Percentiles rank a stretch among this genome's conserved stretches.
phyloP scores from a whole-genome alignment of 1,140 invertebrate species.

The Drosophila setifemur region DNA sequence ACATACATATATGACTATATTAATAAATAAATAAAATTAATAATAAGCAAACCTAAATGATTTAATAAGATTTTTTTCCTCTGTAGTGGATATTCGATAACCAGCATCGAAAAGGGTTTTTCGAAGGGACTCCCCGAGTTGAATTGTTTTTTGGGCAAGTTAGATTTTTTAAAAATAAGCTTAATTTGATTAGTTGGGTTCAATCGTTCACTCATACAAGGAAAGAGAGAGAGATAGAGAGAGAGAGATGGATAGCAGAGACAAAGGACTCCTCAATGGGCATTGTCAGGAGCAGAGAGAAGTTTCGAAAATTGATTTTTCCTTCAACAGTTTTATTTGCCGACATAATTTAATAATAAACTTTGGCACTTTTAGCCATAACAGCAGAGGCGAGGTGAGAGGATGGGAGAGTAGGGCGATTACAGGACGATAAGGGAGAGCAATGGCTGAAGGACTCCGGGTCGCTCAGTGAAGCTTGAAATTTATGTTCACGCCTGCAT shows the following conservation, averaged over 20 bases:
- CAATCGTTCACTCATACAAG: slow-evolving; percentile 44
- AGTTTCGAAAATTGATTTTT: slow-evolving; percentile 67
- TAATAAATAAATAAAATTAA: too few relatives aligned
- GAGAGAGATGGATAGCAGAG: not conserved
- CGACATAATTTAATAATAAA: slow-evolving; percentile 80
- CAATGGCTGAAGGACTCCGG: slow-evolving; percentile 7
- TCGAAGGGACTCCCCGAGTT: slow-evolving; percentile 3
- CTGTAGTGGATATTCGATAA: slow-evolving; percentile 64
- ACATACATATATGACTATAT: too few relatives aligned
- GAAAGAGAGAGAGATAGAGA: not conserved
- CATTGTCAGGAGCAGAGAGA: slow-evolving; percentile 41
- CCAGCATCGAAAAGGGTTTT: slow-evolving; percentile 68
- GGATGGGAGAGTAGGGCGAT: slow-evolving; percentile 16
- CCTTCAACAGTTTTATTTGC: slow-evolving; percentile 73
- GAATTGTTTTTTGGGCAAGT: slow-evolving; percentile 41
- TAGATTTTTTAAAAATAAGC: slow-evolving; percentile 62
- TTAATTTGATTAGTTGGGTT: slow-evolving; percentile 78
- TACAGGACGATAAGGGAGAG: not conserved
- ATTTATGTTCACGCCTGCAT: slow-evolving; percentile 76
- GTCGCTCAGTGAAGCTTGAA: slow-evolving; percentile 66
- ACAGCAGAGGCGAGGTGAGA: slow-evolving; percentile 10
- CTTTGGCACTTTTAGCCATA: slow-evolving; percentile 76
- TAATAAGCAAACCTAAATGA: too few relatives aligned
- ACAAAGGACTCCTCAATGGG: slow-evolving; percentile 26
- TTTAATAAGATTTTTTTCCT: not conserved